Conservation (phyloP, 2,113 vertebrate genomes). For the Scomber japonicus region DNA sequence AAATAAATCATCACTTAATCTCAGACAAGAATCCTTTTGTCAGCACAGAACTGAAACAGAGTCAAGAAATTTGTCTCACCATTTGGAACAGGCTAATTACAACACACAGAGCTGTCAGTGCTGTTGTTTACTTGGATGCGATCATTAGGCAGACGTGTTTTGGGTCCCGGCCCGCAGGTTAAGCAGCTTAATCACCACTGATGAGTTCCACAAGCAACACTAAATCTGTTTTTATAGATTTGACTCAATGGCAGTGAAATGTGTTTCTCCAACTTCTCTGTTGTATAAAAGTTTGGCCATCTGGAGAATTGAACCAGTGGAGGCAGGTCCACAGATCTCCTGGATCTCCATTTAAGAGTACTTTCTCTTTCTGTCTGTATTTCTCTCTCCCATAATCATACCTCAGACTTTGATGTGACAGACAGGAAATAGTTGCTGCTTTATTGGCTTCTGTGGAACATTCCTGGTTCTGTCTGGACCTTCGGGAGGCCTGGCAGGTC, state of each 20-base stretch:
- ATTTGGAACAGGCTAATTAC: slow-evolving; percentile 40
- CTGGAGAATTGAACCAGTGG: slow-evolving; percentile 58
- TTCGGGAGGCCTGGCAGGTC: slow-evolving; percentile 71
- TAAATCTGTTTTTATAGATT: slow-evolving; percentile 45
- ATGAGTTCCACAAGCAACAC: slow-evolving; percentile 56
- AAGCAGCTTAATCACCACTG: slow-evolving; percentile 32
- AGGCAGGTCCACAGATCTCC: slow-evolving; percentile 51
- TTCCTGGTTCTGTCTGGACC: slow-evolving; percentile 75
- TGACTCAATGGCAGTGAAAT: slow-evolving; percentile 33
- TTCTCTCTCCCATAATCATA: slow-evolving; percentile 52
- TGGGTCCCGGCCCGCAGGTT: slow-evolving; percentile 39
- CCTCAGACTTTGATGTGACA: slow-evolving; percentile 76
- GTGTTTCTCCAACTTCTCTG: slow-evolving; percentile 4
- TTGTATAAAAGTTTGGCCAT: slow-evolving; percentile 52
- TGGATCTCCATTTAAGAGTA: slow-evolving; percentile 56
- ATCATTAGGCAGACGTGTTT: slow-evolving; percentile 41
- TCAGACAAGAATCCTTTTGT: slow-evolving; percentile 54
- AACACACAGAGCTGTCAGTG: not conserved
- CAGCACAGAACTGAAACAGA: slow-evolving; percentile 24
- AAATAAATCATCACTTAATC: slow-evolving; percentile 57
- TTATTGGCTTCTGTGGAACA: slow-evolving; percentile 82
- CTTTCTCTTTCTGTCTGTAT: slow-evolving; percentile 52
- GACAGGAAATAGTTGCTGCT: slow-evolving; percentile 81
- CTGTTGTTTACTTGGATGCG: slow-evolving; percentile 33
- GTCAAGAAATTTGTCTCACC: slow-evolving; percentile 47